Conservation (phyloP, 2,113 vertebrate genomes). For the Larimichthys crocea region DNA sequence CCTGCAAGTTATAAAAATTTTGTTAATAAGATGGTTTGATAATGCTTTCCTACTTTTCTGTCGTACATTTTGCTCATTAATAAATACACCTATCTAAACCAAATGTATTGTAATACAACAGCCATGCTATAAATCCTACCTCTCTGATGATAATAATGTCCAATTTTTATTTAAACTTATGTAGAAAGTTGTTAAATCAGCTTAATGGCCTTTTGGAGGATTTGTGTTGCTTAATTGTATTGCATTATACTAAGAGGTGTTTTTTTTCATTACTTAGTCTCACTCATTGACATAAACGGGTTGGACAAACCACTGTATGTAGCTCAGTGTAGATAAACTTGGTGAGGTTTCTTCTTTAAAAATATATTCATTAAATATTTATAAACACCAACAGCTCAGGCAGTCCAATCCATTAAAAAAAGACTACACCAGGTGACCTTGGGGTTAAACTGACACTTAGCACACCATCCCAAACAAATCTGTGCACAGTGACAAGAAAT, state of each 20-base stretch:
- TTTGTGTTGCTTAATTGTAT: constrained; percentile 7
- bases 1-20: neutral
- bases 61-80: neutral
- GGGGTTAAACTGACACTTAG: constrained; percentile 32
- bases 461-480: constrained; percentile 30
- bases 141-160: neutral
- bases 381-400: constrained; percentile 24
- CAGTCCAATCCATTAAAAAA: constrained; percentile 5
- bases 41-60: neutral
- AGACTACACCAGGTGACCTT: constrained; percentile 33
- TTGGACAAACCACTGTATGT: neutral
- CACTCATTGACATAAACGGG: neutral
- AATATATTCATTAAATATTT: constrained; percentile 14
- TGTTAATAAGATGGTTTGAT: neutral
- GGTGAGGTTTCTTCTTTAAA: constrained; percentile 12
- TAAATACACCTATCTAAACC: neutral
- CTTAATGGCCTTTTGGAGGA: neutral
- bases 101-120: neutral
- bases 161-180: neutral
- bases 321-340: constrained; percentile 11
- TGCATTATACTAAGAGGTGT: neutral
- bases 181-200: neutral
- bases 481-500: constrained; percentile 61
- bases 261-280: neutral
- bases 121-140: neutral